Evolutionary conservation across 1,140 invertebrate species (phyloP).

Genomic region (Dermatophagoides farinae): DNA sequence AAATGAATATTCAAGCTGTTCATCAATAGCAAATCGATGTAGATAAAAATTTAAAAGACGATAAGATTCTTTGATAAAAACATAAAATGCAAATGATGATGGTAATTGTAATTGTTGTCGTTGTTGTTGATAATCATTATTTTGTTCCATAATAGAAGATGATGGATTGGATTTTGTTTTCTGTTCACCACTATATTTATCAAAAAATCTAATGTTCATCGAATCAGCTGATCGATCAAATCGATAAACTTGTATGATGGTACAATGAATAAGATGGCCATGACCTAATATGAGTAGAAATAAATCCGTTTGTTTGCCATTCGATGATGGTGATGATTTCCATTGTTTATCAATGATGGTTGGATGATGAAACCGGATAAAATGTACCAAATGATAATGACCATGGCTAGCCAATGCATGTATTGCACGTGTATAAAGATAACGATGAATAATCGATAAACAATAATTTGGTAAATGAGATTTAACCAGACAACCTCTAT

Average conservation of each 20-base stretch:
- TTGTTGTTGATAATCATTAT: not conserved
- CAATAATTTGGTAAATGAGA: not conserved
- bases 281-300: not conserved
- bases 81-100: constrained; percentile 8
- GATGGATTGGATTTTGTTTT: not conserved
- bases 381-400: not conserved
- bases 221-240: not conserved
- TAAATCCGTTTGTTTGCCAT: not conserved
- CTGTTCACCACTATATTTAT: not conserved
- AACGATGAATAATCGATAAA: not conserved
- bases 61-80: constrained; percentile 6
- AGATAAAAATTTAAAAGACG: not conserved
- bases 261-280: not conserved
- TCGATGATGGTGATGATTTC: too few species aligned
- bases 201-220: not conserved
- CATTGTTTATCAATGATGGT: not conserved
- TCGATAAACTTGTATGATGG: not conserved
- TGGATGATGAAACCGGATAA: not conserved
- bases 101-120: not conserved
- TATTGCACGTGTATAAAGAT: not conserved
- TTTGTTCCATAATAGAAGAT: too few species aligned
- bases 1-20: not conserved
- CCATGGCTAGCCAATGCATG: not conserved
- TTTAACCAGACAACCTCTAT: not conserved
- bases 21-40: not conserved